Conservation (phyloP, 2,113 vertebrate species). For the Antechinus stuartii region DNA sequence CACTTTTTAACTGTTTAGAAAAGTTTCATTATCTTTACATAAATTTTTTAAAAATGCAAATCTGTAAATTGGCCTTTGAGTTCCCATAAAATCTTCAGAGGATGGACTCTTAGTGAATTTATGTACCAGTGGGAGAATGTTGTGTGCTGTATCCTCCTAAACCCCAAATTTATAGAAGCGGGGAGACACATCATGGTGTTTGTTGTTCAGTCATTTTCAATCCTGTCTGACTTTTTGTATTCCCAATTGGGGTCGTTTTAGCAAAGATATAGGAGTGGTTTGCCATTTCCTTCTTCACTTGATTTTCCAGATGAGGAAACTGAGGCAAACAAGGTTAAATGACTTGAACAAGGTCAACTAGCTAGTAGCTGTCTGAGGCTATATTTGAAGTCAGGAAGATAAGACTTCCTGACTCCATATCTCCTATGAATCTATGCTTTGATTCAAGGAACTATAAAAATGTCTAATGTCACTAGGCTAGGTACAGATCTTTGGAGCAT, state of each 20-base stretch:
- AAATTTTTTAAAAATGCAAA: neutral
- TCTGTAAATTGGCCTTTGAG: conserved; percentile 25
- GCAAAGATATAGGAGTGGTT: neutral
- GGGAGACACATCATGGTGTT: neutral
- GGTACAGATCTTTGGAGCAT: neutral
- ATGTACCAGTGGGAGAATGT: neutral
- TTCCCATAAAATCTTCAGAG: conserved; percentile 7
- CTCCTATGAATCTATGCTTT: neutral
- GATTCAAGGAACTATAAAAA: neutral
- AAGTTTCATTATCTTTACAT: neutral
- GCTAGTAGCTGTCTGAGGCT: neutral
- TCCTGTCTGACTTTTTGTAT: neutral
- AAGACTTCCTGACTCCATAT: neutral
- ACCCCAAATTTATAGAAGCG: neutral
- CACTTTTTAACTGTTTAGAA: neutral
- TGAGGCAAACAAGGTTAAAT: neutral
- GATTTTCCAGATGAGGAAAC: neutral
- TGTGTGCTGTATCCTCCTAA: neutral
- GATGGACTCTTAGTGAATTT: neutral
- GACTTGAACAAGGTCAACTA: neutral
- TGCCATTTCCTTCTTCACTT: neutral
- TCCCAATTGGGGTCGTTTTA: neutral
- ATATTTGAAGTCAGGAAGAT: neutral
- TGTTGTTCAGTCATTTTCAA: neutral
- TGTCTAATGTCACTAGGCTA: neutral